These are phyloP conservation scores for Myanophis thanlyinensis DNA, from an alignment of 2,113 vertebrate genomes.

Conservation along the genomic window DNA sequence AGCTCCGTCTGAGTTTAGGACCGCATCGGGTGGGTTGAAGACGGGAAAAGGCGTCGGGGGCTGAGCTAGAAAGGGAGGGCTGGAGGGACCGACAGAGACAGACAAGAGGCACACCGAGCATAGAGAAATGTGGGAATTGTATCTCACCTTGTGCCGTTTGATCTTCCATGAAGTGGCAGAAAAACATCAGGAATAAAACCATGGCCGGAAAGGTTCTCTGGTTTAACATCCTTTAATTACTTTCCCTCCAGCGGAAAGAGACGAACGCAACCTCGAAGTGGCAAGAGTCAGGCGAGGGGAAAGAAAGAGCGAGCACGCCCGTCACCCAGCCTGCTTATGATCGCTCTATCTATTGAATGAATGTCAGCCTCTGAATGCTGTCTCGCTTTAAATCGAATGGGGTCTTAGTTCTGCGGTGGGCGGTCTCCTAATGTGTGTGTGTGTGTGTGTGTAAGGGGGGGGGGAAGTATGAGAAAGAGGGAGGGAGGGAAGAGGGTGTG, in stretches of 20 bases:
- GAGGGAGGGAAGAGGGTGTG: conserved; percentile 46
- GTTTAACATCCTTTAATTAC: conserved; percentile 85
- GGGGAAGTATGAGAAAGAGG: conserved; percentile 51
- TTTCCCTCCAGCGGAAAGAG: conserved; percentile 44
- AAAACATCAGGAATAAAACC: conserved; percentile 84
- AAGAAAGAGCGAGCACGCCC: conserved; percentile 61
- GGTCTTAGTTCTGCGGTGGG: conserved; percentile 98
- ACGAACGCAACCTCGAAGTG: conserved; percentile 71
- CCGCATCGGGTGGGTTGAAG: neutral
- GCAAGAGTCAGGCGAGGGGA: conserved; percentile 71
- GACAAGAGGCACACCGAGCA: neutral
- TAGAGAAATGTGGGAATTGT: conserved; percentile 20
- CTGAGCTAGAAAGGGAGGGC: neutral
- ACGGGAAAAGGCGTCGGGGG: neutral
- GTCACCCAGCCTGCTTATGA: conserved; percentile 78
- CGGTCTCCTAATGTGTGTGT: conserved; percentile 89
- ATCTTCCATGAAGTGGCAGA: conserved; percentile 93
- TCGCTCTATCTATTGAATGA: conserved; percentile 98
- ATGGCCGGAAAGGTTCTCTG: conserved; percentile 85
- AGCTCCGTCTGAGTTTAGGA: neutral
- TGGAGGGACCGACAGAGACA: neutral
- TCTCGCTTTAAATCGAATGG: conserved; percentile 99
- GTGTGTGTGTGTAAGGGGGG: conserved; percentile 55
- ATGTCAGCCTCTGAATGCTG: conserved; percentile 95
- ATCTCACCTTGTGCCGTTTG: conserved; percentile 94